Evolutionary conservation across 53 echinoderm and acorn worm species (phyloP).

Genomic region (Hippasteria phrygiana): DNA sequence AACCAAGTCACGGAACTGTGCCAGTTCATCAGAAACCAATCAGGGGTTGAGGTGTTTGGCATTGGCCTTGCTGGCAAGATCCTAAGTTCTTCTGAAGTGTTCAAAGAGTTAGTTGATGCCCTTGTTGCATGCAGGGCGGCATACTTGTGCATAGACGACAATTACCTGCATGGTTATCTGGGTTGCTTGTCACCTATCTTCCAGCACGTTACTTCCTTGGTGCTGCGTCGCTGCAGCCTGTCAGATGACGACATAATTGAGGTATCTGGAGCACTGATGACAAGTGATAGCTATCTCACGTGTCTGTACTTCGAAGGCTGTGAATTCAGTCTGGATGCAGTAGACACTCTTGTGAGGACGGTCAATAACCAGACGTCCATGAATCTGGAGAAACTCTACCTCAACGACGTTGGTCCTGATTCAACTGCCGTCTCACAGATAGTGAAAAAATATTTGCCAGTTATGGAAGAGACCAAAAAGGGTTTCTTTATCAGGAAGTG

Average conservation of each 20-base stretch:
- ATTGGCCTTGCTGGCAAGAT: background rate
- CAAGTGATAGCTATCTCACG: background rate
- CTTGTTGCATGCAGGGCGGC: background rate
- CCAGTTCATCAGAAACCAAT: background rate
- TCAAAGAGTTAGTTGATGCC: background rate
- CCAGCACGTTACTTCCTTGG: background rate
- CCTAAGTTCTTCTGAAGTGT: background rate
- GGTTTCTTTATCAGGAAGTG: constrained; percentile 5
- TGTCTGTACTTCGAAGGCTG: background rate
- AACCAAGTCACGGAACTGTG: background rate
- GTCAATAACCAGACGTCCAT: background rate
- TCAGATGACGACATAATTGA: background rate
- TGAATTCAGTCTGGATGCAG: background rate
- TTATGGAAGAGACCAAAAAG: background rate
- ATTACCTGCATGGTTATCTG: background rate
- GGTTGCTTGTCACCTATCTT: background rate
- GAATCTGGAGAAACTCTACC: constrained; percentile 1
- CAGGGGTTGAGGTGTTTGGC: background rate
- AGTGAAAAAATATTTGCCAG: background rate
- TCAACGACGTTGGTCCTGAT: background rate
- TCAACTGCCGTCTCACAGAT: background rate
- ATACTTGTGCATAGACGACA: constrained; percentile 27
- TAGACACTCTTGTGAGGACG: background rate
- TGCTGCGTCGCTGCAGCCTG: constrained; percentile 3
- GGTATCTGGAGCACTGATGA: background rate